These are phyloP conservation scores for Stomatorhinus walkeri DNA, from an alignment of 2,797 vertebrate genomes.

Conservation along the genomic window DNA sequence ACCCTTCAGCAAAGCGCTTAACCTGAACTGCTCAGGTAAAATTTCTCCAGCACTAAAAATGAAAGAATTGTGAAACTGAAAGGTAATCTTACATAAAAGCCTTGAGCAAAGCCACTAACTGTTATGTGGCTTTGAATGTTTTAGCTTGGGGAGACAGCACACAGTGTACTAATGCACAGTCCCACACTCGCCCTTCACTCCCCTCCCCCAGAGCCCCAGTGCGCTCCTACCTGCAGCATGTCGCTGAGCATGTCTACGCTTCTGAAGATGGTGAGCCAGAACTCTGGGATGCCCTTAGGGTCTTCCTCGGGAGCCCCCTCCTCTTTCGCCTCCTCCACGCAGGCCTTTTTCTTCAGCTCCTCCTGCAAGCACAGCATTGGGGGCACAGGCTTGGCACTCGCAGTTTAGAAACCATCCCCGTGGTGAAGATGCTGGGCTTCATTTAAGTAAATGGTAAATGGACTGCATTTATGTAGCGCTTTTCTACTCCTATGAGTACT, in stretches of 20 bases:
- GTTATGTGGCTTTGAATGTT: background rate
- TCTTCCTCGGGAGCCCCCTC: conserved; percentile 62
- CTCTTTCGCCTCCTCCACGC: conserved; percentile 77
- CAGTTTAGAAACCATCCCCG: background rate
- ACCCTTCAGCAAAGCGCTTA: background rate
- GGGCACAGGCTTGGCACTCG: background rate
- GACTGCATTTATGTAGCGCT: no score
- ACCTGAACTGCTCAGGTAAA: background rate
- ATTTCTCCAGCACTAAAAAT: background rate
- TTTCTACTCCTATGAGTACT: no score
- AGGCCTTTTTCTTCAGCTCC: conserved; percentile 79
- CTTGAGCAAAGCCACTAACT: background rate
- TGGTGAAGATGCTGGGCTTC: background rate
- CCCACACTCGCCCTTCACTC: background rate
- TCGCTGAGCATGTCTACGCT: conserved; percentile 75
- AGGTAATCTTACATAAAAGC: background rate
- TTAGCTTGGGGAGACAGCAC: background rate
- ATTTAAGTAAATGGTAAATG: no score
- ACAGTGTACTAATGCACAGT: background rate
- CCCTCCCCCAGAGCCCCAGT: background rate
- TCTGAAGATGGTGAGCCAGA: conserved; percentile 88
- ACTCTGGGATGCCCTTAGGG: conserved; percentile 88
- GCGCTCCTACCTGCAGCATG: conserved; percentile 59
- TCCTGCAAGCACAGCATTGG: conserved; percentile 57
- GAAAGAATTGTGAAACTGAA: background rate